Conservation (phyloP, 2,113 vertebrate species). For the Herpetotheres cachinnans region DNA sequence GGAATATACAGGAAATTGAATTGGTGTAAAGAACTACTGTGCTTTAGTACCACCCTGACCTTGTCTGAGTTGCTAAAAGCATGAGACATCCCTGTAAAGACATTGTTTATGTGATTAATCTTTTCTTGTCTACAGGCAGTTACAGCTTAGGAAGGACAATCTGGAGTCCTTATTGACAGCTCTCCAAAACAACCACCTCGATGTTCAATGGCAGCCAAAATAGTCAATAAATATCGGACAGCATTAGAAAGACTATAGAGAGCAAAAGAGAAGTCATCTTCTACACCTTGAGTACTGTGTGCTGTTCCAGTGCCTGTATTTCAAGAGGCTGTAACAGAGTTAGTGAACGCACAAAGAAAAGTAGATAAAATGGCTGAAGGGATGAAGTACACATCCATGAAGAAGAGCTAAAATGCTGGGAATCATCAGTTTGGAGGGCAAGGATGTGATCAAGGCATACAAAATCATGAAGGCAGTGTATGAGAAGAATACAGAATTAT, state of each 20-base stretch:
- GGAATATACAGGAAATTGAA: not conserved
- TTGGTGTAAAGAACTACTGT: not conserved
- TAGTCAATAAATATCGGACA: not conserved
- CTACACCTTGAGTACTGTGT: fast-evolving
- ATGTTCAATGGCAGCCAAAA: not conserved
- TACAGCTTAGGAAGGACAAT: not conserved
- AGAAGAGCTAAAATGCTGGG: not conserved
- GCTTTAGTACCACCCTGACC: not conserved
- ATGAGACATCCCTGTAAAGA: not conserved
- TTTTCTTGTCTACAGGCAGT: not conserved
- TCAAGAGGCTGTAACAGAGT: fast-evolving
- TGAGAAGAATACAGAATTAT: not conserved
- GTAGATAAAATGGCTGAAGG: not conserved
- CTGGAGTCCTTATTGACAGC: not conserved
- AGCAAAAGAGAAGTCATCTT: not conserved
- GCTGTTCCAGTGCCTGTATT: not conserved
- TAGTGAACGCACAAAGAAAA: not conserved
- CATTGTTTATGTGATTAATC: not conserved
- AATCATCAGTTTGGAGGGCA: not conserved
- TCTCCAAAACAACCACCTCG: not conserved
- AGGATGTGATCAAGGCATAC: not conserved
- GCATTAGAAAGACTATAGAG: not conserved
- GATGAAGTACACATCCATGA: not conserved
- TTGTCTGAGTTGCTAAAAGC: not conserved
- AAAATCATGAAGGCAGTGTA: not conserved